phyloP scores from a whole-genome alignment of 2,797 vertebrate genomes.

The Pogonophryne albipinna region DNA sequence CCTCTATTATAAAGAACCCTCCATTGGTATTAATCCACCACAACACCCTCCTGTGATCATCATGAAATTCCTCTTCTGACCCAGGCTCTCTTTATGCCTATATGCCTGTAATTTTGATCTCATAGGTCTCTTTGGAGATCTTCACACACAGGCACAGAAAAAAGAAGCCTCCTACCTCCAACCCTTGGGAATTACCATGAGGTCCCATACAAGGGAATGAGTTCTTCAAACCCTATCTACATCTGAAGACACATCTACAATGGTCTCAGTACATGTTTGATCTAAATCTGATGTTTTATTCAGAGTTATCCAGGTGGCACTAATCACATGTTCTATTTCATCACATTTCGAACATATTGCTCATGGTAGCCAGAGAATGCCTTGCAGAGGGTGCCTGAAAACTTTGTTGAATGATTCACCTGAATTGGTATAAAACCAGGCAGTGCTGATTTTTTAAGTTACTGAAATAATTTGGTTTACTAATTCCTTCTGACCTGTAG shows the following conservation, averaged over 20 bases:
- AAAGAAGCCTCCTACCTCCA: conserved; percentile 9
- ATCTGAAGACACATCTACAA: conserved; percentile 42
- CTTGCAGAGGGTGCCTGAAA: conserved; percentile 7
- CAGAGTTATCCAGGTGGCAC: conserved; percentile 34
- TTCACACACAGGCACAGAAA: conserved; percentile 6
- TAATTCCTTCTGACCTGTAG: conserved; percentile 26
- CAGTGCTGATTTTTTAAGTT: too few species aligned
- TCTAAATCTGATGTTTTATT: conserved; percentile 49
- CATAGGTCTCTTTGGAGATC: conserved; percentile 25
- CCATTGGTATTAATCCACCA: conserved; percentile 30
- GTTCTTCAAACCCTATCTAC: conserved; percentile 26
- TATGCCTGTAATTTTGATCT: conserved; percentile 43
- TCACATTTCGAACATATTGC: conserved; percentile 1
- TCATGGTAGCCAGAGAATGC: conserved; percentile 12
- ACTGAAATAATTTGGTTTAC: conserved; percentile 22
- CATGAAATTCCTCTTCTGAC: conserved; percentile 21
- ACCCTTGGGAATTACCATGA: conserved; percentile 44
- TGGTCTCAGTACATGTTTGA: conserved; percentile 36
- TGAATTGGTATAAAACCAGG: conserved; percentile 1
- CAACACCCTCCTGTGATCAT: conserved; percentile 39
- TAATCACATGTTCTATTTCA: conserved; percentile 44
- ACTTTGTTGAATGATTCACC: conserved; percentile 31
- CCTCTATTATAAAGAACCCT: conserved; percentile 34
- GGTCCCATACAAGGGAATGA: conserved; percentile 44
- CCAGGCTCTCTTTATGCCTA: conserved; percentile 35